Evolutionary conservation across 2,797 vertebrate genomes (phyloP).

Genomic region (Allobates femoralis): DNA sequence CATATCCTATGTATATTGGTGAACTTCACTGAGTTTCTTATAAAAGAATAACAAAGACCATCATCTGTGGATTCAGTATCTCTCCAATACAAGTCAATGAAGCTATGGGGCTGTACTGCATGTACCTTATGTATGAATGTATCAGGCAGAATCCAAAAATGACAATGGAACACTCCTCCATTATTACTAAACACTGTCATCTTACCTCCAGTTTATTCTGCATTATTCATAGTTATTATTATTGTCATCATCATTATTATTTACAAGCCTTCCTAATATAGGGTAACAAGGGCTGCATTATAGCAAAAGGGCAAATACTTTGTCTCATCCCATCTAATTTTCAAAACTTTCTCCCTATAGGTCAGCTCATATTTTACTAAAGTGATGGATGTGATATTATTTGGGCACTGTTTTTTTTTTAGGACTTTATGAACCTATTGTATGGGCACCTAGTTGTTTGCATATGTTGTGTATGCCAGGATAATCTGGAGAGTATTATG

Average conservation of each 20-base stretch:
- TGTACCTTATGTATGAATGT: constrained; percentile 48
- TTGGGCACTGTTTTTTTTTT: background rate
- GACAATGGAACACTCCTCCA: constrained; percentile 17
- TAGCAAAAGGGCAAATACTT: background rate
- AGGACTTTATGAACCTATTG: background rate
- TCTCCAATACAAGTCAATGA: constrained; percentile 40
- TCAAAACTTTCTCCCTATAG: background rate
- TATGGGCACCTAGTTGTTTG: background rate
- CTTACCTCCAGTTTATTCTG: background rate
- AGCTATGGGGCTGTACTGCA: constrained; percentile 19
- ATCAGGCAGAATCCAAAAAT: background rate
- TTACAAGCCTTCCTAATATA: background rate
- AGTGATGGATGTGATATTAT: background rate
- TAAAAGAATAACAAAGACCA: background rate
- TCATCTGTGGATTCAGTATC: constrained; percentile 9
- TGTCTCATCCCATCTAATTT: background rate
- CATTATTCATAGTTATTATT: background rate
- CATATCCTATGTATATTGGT: background rate
- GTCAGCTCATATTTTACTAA: background rate
- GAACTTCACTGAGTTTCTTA: background rate
- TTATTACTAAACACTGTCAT: constrained; percentile 3
- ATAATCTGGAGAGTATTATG: background rate
- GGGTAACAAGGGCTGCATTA: background rate
- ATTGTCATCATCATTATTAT: background rate
- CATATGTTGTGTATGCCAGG: background rate